A percentile compares a stretch with the other conserved stretches of the same genome.
Evolutionary conservation across 2,797 vertebrate species (phyloP).

Genomic region (Leucoraja ocellata): DNA sequence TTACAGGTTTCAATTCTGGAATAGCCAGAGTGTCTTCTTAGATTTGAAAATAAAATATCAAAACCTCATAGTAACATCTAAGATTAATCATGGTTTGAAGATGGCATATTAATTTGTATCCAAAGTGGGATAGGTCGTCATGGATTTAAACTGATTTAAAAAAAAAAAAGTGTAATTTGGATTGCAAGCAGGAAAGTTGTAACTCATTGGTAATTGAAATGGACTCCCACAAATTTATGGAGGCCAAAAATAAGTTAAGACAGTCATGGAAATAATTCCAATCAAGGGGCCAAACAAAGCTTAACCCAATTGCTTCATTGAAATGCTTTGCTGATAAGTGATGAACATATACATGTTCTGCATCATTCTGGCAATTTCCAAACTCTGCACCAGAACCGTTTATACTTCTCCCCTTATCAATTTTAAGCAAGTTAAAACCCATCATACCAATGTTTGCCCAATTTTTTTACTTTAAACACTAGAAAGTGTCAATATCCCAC

Average conservation of each 20-base stretch:
- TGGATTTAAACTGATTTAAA: neutral
- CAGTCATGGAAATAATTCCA: neutral
- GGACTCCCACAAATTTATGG: neutral
- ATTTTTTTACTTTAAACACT: too few species aligned
- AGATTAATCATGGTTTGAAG: neutral
- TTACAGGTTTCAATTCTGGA: neutral
- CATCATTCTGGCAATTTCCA: too few species aligned
- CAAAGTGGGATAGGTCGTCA: neutral
- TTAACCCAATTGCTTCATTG: neutral
- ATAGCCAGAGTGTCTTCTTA: neutral
- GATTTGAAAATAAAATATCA: neutral
- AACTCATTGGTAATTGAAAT: too few species aligned
- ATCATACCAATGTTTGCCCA: neutral
- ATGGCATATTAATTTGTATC: neutral
- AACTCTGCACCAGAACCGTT: neutral
- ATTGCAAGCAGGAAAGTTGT: neutral
- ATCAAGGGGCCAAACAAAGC: neutral
- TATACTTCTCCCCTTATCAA: neutral
- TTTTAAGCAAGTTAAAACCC: neutral
- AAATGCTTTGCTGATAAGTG: neutral
- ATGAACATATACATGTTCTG: neutral
- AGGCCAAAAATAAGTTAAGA: neutral
- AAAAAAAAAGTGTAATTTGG: neutral
- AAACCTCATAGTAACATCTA: neutral
- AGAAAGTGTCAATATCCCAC: too few species aligned